Evolutionary conservation across 2,113 vertebrate species (phyloP).

Genomic region (Clarias magur): DNA sequence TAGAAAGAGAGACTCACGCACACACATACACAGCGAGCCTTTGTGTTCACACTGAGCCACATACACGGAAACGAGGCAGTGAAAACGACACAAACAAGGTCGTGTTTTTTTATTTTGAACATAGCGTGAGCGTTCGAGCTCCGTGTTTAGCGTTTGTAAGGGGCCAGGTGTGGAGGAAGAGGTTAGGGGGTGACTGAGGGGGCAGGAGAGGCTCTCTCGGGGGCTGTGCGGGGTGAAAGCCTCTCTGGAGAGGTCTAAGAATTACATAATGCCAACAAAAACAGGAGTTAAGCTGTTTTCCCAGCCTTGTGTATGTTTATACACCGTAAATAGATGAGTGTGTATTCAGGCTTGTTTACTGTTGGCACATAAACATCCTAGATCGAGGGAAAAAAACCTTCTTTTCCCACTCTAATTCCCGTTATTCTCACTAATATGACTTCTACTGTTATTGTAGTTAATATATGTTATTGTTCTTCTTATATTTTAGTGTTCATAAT

Average conservation of each 20-base stretch:
- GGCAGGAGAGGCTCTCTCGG: background rate
- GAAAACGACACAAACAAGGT: background rate
- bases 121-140: no score
- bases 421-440: background rate
- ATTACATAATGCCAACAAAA: constrained; percentile 69
- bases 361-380: background rate
- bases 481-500: no score
- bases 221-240: background rate
- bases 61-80: constrained; percentile 36
- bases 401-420: no score
- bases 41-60: constrained; percentile 39
- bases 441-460: background rate
- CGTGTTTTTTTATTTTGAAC: no score
- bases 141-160: background rate
- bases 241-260: constrained; percentile 8
- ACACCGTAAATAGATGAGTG: no score
- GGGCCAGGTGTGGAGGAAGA: background rate
- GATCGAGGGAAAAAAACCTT: no score
- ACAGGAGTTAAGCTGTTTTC: no score
- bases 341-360: background rate
- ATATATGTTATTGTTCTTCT: no score
- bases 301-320: background rate
- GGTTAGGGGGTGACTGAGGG: no score
- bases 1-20: background rate
- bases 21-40: background rate